Evolutionary conservation across 35 echinoderm and acorn worm genomes (phyloP).

Genomic region (Apostichopus californicus): DNA sequence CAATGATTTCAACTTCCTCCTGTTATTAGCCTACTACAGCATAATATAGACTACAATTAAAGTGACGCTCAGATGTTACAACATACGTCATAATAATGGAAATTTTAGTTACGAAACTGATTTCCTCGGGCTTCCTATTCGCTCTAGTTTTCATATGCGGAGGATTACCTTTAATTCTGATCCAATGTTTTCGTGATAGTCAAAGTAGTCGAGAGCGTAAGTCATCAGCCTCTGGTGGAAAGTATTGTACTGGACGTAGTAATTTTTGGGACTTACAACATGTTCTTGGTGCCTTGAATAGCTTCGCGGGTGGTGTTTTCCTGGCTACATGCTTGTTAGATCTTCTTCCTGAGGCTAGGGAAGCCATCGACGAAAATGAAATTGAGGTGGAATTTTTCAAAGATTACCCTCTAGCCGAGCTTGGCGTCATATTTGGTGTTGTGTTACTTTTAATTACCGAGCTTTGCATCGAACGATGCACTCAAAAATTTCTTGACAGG

Average conservation of each 20-base stretch:
- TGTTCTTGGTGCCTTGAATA: conserved; percentile 37
- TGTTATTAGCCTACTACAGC: too few species aligned
- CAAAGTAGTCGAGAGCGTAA: not conserved
- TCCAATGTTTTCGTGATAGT: not conserved
- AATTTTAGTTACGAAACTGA: not conserved
- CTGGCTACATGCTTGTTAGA: conserved; percentile 57
- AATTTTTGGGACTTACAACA: conserved; percentile 13
- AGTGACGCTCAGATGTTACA: too few species aligned
- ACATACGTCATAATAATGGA: not conserved
- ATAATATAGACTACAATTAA: too few species aligned
- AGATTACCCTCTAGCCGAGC: conserved; percentile 51
- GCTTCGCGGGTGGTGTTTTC: conserved; percentile 59
- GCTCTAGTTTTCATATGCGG: conserved; percentile 10
- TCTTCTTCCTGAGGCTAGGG: conserved; percentile 44
- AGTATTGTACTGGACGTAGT: not conserved
- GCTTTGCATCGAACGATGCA: conserved; percentile 25
- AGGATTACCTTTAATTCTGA: not conserved
- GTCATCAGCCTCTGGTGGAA: not conserved
- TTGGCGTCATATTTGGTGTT: conserved; percentile 23
- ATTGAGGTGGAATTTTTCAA: not conserved
- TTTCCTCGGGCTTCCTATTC: not conserved
- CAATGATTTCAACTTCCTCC: too few species aligned
- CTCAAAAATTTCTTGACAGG: not conserved
- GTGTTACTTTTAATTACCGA: conserved; percentile 35
- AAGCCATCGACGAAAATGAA: conserved; percentile 15